phyloP scores from a whole-genome alignment of 2,797 vertebrate species.

The Enteromius radiatus region DNA sequence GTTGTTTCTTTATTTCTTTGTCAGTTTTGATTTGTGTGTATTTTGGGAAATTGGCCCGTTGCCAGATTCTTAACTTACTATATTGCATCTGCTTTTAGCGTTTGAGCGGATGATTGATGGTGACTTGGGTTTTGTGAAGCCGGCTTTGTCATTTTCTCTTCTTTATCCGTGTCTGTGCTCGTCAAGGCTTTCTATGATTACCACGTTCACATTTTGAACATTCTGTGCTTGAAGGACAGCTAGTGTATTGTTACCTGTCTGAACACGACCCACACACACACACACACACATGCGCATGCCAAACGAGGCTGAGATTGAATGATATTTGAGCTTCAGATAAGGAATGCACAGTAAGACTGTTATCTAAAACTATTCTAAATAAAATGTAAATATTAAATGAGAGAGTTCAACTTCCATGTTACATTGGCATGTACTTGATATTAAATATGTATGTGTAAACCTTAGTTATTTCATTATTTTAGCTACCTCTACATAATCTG shows the following conservation, averaged over 20 bases:
- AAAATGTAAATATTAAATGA: background rate
- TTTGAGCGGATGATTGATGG: background rate
- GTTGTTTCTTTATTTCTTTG: constrained; percentile 60
- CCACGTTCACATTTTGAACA: constrained; percentile 3
- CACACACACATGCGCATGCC: background rate
- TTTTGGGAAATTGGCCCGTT: background rate
- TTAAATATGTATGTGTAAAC: background rate
- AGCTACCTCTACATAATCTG: background rate
- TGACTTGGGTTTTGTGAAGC: constrained; percentile 1
- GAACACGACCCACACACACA: constrained; percentile 7
- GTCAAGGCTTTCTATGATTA: constrained; percentile 21
- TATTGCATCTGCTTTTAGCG: background rate
- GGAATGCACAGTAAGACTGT: background rate
- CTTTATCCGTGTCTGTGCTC: background rate
- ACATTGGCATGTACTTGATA: background rate
- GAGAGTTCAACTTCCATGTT: background rate
- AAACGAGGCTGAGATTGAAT: background rate
- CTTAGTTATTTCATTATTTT: background rate
- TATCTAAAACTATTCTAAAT: background rate
- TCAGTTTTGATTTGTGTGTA: constrained; percentile 44
- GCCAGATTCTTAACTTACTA: background rate
- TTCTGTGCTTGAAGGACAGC: constrained; percentile 18
- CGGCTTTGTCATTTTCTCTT: constrained; percentile 6
- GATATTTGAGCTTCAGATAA: background rate
- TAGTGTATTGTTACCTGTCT: constrained; percentile 43